Base-by-base conservation (phyloP, 2,797 vertebrate genomes). In the Sebastes steindachneri region DNA sequence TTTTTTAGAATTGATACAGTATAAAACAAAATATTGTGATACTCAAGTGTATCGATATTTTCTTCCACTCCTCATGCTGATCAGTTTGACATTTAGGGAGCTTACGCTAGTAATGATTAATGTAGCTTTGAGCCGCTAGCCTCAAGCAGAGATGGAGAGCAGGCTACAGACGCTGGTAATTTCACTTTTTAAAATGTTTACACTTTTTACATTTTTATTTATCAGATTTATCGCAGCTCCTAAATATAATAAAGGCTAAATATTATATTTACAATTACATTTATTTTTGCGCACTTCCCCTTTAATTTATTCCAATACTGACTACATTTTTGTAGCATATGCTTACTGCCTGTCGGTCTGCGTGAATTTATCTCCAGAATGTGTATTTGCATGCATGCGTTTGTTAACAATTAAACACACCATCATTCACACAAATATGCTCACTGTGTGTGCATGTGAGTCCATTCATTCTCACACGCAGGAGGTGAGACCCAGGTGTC, bases 401-500 rank as follows among this genome's bases (percentile, higher is more conserved):
- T n/a, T 26, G 23, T 59, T 1, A 26, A 21, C 57, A 68, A 17
- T 64, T 21, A 63, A 17, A 12, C 29, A 28, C 2, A 15, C 62
- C 25, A 71, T 55, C 51, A 23, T 72, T 88, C 64, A 74, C 59
- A 69, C 73, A 74, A 57, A 84, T 72, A 23, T 71, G 33, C 80
- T 76, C 65, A 37, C 64, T 65, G 31, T 80, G 62, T 82, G 80
- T 70, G 31, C 55, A 19, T 54, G 54, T n/a, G 29, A 78, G 58
- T 75, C 70, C 73, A 59, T 84, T 89, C 69, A 68, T 77, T 80
- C 68, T 82, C 73, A 82, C 65, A 73, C 29, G 10, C 73, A 54
- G 65, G 84, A 86, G 82, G 64, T 87, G 84, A 87, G 82, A 88
- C 64, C 72, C 77, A 45, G 79, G 81, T 89, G 88, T 88, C 51